Evolutionary conservation across 2,113 vertebrate genomes (phyloP), one percentile per base, ranked within the genome.

Genomic region (Rhinolophus sinicus): DNA sequence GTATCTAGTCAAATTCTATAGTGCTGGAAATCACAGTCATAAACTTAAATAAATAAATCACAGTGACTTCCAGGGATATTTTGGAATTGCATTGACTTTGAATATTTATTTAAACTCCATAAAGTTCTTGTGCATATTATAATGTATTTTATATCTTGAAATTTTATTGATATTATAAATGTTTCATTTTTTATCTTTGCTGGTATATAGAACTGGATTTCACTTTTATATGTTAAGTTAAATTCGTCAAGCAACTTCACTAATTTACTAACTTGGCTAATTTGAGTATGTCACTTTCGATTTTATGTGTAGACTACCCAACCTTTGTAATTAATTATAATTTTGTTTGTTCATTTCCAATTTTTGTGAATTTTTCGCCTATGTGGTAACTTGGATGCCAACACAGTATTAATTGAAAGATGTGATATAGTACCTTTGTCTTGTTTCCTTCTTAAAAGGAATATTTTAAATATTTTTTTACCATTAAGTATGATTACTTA

Each of bases 31-130:
- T 80, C 30, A 89, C 77, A 70, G 52, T 24, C 90, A 88, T 81
- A 80, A 90, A 89, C 10, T 82, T 70, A 77, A 92, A 16, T 75
- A 56, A 73, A 52, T 91, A 72, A 92, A 90, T 44, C 24, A 90
- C 19, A 78, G 0, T 90, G 35, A 65, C 26, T 80, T 85, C 10
- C 26, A 44, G 24, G 30, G 16, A 90, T 84, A 84, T 64, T 62
- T 93, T 90, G 64, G 8, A 90, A 90, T 90, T 89, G 44, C 22
- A 64, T 44, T 93, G 18, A 70, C 56, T 88, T 67, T 62, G 21
- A 50, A 33, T 24, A 56, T 90, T 50, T 50, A 12, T 50, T 50
- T 50, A 50, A 50, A 50, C 12, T 82, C 33, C 6, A 77, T 35
- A 40, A 88, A 77, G 84, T 95, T 88, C 50, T 77, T 89, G 9